A percentile compares a stretch with the other conserved stretches of the same genome.
phyloP scores from a whole-genome alignment of 2,888 invertebrate genomes.

The Palloptera scutellata region DNA sequence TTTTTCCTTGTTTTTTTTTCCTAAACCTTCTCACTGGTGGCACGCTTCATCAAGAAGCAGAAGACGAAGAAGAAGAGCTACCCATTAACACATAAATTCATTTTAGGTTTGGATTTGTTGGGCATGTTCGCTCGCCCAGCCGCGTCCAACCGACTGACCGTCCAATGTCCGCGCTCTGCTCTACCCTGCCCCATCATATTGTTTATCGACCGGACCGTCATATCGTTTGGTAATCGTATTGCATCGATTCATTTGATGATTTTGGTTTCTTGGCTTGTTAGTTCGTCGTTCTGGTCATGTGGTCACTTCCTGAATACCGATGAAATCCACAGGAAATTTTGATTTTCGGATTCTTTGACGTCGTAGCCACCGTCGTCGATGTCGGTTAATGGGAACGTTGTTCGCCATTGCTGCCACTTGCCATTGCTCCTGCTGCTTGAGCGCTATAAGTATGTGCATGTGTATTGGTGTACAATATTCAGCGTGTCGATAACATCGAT shows the following conservation, averaged over 20 bases:
- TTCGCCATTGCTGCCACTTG: too few species aligned
- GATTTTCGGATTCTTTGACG: conserved; percentile 10
- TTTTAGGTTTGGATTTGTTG: conserved; percentile 14
- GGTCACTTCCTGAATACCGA: conserved; percentile 16
- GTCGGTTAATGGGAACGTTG: not conserved
- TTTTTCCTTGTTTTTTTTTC: too few species aligned
- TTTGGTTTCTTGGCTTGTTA: conserved; percentile 12
- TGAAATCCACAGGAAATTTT: conserved; percentile 20
- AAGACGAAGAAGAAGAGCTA: not conserved
- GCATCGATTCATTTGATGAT: not conserved
- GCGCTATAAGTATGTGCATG: too few species aligned
- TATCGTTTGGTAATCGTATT: not conserved
- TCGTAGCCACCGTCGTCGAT: not conserved
- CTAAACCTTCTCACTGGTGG: not conserved
- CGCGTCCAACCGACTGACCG: not conserved
- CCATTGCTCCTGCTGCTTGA: too few species aligned
- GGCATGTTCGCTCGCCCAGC: not conserved
- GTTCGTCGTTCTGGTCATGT: not conserved
- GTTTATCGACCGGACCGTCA: too few species aligned
- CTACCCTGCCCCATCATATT: too few species aligned
- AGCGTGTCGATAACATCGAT: too few species aligned
- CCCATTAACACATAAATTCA: conserved; percentile 21
- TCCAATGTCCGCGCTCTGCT: too few species aligned
- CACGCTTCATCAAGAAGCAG: not conserved
- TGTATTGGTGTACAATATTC: too few species aligned